A percentile compares a stretch with the other conserved stretches of the same genome.
Conservation (phyloP, 2,113 vertebrate genomes). For the Rattus rattus region DNA sequence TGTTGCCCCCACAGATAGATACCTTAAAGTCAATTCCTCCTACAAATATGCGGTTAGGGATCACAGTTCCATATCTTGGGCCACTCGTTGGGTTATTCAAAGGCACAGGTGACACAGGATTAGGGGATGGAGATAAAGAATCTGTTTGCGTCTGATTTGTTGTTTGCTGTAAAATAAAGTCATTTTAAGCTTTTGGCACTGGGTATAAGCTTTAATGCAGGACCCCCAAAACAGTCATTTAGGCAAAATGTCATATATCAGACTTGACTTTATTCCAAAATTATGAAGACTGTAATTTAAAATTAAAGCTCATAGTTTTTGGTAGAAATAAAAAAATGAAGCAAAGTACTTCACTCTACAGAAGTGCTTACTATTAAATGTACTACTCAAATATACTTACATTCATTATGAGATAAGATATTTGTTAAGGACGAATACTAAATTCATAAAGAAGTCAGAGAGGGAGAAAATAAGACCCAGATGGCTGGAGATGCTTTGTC, state of each 20-base stretch:
- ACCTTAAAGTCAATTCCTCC: conserved; percentile 93
- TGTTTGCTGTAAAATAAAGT: conserved; percentile 83
- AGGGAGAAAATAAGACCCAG: conserved; percentile 3
- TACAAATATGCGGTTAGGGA: conserved; percentile 95
- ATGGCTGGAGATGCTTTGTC: background rate
- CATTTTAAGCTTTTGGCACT: conserved; percentile 71
- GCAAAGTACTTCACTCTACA: background rate
- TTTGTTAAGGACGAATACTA: conserved; percentile 56
- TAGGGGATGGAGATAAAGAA: conserved; percentile 85
- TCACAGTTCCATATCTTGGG: conserved; percentile 87
- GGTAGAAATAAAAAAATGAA: conserved; percentile 12
- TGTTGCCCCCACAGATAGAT: conserved; percentile 61
- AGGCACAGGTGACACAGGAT: conserved; percentile 81
- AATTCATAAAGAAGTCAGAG: conserved; percentile 47
- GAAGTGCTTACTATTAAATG: conserved; percentile 4
- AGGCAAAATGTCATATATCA: conserved; percentile 7
- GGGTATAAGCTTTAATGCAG: background rate
- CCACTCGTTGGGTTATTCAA: conserved; percentile 82
- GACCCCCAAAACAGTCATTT: conserved; percentile 23
- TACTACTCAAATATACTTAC: conserved; percentile 6
- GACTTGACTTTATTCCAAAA: conserved; percentile 51
- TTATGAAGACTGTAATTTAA: conserved; percentile 32
- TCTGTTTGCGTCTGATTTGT: conserved; percentile 86
- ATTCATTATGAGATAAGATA: conserved; percentile 23
- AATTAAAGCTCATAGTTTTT: conserved; percentile 44